Percentiles rank a stretch among this genome's conserved stretches.
phyloP scores from a whole-genome alignment of 2,113 vertebrate species.

The Trogon surrucura region DNA sequence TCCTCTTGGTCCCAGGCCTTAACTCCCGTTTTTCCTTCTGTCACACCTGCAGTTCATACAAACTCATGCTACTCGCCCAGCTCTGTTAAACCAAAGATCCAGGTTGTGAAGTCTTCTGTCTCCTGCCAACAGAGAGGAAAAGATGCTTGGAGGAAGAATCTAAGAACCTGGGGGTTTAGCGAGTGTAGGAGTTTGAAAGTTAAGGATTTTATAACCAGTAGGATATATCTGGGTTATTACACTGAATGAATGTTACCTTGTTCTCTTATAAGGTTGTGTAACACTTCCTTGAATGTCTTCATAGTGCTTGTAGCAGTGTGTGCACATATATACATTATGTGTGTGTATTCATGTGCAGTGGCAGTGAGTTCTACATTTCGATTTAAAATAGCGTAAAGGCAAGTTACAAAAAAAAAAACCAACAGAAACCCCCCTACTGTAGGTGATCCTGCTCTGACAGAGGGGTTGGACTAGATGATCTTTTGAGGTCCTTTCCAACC shows the following conservation, averaged over 20 bases:
- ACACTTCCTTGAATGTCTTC: not conserved
- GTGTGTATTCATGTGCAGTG: not conserved
- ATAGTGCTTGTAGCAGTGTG: not conserved
- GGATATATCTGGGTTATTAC: not conserved
- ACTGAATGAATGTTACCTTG: not conserved
- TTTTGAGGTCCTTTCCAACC: too few species aligned
- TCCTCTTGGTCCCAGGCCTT: not conserved
- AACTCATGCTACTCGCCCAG: accelerated
- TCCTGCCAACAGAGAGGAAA: not conserved
- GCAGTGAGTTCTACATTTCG: not conserved
- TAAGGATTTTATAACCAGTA: not conserved
- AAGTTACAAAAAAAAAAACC: too few species aligned
- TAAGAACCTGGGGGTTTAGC: not conserved
- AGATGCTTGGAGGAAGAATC: not conserved
- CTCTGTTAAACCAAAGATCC: not conserved
- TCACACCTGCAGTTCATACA: not conserved
- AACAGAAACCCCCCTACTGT: too few species aligned
- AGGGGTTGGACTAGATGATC: too few species aligned
- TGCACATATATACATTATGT: too few species aligned
- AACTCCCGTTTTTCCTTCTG: not conserved
- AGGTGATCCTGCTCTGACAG: too few species aligned
- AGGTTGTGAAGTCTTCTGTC: not conserved
- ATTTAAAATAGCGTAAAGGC: too few species aligned
- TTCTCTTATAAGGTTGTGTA: not conserved
- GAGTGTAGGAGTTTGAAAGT: not conserved